Evolutionary conservation across 2,888 invertebrate genomes (phyloP), one percentile per base, ranked within the genome.

Genomic region (Andrena minutula): DNA sequence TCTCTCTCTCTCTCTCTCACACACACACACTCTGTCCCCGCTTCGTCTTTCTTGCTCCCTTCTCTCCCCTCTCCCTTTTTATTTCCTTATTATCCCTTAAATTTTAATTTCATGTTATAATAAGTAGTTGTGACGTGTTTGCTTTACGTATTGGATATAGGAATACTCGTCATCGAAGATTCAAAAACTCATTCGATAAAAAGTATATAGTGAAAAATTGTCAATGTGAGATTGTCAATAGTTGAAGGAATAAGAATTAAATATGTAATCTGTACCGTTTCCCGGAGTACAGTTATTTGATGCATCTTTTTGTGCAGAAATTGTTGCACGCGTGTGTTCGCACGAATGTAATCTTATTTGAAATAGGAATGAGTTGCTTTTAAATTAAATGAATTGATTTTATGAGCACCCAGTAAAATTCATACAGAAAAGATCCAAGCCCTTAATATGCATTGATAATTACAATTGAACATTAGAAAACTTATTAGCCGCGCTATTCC

Each of bases 141-240:
- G 8, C n/a, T 70, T 35, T 8, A 60, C 60, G 23, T 28, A 26
- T 49, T 51, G 20, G 28, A 56, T 56, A 56, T 23, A 56, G 51
- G 41, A 53, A n/a, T 72, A 72, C 63, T 64, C 35, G 63, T 72
- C 63, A 12, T 51, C 51, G 51, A 63, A 72, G 63, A 63, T 69
- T 32, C 30, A 4, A 71, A 61, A 61, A 51, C 26, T 30, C 41
- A 20, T 28, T 23, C n/a, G 49, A 51, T 28, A 26, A n/a, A 23
- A 71, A 47, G 10, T 61, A 26, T 10, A 56, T 10, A 12, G 56
- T 56, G 56, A 56, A 56, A 26, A 30, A 30, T 30, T 47, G 23
- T 49, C 12, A 41, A 56, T 2, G 16, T 56, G 30, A 20, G 20
- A 56, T 26, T 16, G 23, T 35, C 16, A 56, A 41, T 69, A 58